These are phyloP conservation scores for Phania funesta DNA, from an alignment of 2,888 invertebrate genomes.

Conservation along the genomic window DNA sequence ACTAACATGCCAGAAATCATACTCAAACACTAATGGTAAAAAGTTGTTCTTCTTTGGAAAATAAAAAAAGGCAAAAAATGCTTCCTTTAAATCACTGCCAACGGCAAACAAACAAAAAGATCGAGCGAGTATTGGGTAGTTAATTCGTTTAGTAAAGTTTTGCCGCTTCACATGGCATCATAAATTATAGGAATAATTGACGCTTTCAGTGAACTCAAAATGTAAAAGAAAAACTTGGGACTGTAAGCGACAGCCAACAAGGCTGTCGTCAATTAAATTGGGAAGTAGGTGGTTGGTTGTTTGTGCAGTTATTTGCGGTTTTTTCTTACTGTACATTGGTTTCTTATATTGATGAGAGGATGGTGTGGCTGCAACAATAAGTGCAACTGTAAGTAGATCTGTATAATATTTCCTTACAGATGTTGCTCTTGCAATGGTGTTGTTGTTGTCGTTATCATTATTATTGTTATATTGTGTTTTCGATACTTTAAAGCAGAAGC, in stretches of 20 bases:
- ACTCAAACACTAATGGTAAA: too few relatives aligned
- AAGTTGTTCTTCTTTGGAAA: too few relatives aligned
- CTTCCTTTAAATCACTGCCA: constrained; percentile 27
- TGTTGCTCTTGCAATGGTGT: not conserved
- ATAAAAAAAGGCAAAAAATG: not conserved
- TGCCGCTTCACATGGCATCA: constrained; percentile 64
- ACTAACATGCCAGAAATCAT: too few relatives aligned
- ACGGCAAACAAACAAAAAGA: not conserved
- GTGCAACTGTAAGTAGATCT: constrained; percentile 23
- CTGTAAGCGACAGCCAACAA: constrained; percentile 51
- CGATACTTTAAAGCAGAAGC: constrained; percentile 26
- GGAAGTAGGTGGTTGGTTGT: constrained; percentile 27
- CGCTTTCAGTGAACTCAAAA: constrained; percentile 68
- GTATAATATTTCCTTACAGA: constrained; percentile 41
- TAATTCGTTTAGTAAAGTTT: constrained; percentile 57
- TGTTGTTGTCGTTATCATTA: constrained; percentile 5
- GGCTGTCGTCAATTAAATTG: constrained; percentile 53
- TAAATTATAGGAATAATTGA: constrained; percentile 71
- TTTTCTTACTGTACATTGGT: not conserved
- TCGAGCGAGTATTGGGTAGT: constrained; percentile 21
- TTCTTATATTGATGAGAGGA: constrained; percentile 19
- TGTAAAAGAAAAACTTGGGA: constrained; percentile 24
- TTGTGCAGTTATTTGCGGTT: constrained; percentile 5
- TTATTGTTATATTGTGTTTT: not conserved
- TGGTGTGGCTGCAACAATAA: constrained; percentile 21